Evolutionary conservation across 1,140 invertebrate species (phyloP).

Genomic region (Druon quercuslanigerum): DNA sequence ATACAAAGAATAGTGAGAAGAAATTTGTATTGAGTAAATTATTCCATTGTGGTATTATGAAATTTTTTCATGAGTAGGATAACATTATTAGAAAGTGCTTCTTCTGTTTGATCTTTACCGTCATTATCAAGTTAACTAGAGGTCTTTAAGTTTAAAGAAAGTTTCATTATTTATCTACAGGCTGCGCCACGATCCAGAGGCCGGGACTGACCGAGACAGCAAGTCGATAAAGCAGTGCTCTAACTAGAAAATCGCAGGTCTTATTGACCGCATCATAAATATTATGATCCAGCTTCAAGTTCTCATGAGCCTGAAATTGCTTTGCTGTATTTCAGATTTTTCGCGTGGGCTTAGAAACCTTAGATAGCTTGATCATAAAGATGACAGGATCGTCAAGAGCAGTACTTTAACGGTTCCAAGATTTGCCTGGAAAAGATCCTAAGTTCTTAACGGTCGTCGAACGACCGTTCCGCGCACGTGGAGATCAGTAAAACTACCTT

Average conservation of each 20-base stretch:
- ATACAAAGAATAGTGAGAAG: too few relatives aligned
- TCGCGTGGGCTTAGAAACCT: background rate
- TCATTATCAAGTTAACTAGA: background rate
- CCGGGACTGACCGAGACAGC: background rate
- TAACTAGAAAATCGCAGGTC: background rate
- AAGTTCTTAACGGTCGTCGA: slow-evolving; percentile 43
- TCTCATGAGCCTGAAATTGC: background rate
- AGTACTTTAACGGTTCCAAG: slow-evolving; percentile 49
- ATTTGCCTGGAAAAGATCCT: background rate
- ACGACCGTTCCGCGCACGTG: slow-evolving; percentile 32
- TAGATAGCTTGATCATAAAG: background rate
- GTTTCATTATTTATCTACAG: background rate
- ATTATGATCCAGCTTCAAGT: too few relatives aligned
- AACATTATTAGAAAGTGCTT: too few relatives aligned
- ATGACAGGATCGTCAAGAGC: slow-evolving; percentile 40
- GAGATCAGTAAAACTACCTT: slow-evolving; percentile 5
- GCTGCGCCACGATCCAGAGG: background rate
- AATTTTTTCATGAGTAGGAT: too few relatives aligned
- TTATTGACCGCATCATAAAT: background rate
- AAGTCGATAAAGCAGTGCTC: slow-evolving; percentile 14
- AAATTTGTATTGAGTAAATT: too few relatives aligned
- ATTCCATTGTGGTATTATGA: too few relatives aligned
- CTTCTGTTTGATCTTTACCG: background rate
- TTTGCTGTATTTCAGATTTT: background rate
- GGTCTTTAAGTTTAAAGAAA: background rate